Evolutionary conservation across 2,797 vertebrate species (phyloP).

Genomic region (Pangasius macronema): DNA sequence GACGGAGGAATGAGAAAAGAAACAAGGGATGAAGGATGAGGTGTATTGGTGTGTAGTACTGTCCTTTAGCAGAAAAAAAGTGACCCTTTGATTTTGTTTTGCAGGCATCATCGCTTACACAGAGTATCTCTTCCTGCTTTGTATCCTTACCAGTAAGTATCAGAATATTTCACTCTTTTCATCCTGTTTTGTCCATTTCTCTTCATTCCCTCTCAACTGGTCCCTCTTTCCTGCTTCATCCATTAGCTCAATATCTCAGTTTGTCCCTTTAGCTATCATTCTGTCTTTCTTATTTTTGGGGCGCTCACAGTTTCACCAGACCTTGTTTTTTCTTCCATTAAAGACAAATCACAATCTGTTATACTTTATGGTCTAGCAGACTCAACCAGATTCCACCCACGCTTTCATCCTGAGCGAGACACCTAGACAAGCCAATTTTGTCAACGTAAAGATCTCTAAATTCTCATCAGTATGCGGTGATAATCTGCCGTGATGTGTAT

Average conservation of each 20-base stretch:
- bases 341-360: constrained; percentile 38
- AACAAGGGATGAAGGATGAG: not conserved
- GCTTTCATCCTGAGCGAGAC: constrained; percentile 19
- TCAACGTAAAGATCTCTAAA: not conserved
- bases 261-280: not conserved
- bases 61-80: constrained; percentile 47
- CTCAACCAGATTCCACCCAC: constrained; percentile 46
- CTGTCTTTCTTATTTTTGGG: not conserved
- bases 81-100: constrained; percentile 54
- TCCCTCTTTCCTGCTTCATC: not conserved
- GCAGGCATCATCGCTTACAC: constrained; percentile 97
- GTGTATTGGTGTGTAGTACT: constrained; percentile 43
- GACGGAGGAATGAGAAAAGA: constrained; percentile 20
- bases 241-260: not conserved
- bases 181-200: constrained; percentile 22
- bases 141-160: constrained; percentile 98
- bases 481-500: not conserved
- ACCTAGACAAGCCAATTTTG: not conserved
- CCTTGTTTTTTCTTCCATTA: constrained; percentile 30
- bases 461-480: not conserved
- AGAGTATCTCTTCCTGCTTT: constrained; percentile 97
- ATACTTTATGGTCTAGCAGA: constrained; percentile 11
- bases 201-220: not conserved
- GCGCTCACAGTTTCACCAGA: not conserved
- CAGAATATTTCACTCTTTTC: constrained; percentile 10